Percentiles rank a stretch among this genome's conserved stretches.
phyloP scores from a whole-genome alignment of 2,113 vertebrate species.

The Prinia subflava region DNA sequence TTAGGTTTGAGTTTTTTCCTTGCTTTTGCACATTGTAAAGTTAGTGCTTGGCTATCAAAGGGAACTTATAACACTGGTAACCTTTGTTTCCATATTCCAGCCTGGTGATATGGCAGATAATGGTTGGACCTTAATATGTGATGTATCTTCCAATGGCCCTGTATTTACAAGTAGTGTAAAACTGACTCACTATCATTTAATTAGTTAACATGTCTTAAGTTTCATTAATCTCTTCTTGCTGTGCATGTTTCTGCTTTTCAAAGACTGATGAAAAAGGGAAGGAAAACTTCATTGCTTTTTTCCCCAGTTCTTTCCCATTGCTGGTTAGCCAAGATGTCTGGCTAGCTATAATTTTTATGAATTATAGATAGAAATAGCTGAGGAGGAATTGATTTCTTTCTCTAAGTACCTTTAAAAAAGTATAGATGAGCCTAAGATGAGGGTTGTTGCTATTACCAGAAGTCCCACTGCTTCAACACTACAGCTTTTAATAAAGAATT shows the following conservation, averaged over 20 bases:
- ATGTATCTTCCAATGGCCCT: not conserved
- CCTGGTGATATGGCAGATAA: not conserved
- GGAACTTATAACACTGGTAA: not conserved
- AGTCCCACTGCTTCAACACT: not conserved
- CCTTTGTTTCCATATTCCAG: not conserved
- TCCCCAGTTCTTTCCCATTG: not conserved
- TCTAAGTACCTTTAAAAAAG: not conserved
- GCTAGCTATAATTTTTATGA: not conserved
- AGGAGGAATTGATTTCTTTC: not conserved
- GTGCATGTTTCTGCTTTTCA: not conserved
- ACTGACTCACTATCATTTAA: not conserved
- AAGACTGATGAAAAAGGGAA: not conserved
- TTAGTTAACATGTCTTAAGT: not conserved
- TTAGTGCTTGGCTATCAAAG: not conserved
- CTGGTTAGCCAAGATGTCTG: not conserved
- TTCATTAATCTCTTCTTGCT: not conserved
- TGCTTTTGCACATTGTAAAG: not conserved
- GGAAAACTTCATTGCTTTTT: not conserved
- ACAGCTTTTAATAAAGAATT: not conserved
- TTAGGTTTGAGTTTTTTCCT: not conserved
- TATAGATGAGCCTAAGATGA: not conserved
- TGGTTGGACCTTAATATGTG: not conserved
- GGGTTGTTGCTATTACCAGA: not conserved
- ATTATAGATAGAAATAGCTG: not conserved
- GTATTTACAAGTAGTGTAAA: not conserved